Evolutionary conservation across 37 sponge, comb jelly and placozoan genomes (phyloP).

Genomic region (Ephydatia muelleri): DNA sequence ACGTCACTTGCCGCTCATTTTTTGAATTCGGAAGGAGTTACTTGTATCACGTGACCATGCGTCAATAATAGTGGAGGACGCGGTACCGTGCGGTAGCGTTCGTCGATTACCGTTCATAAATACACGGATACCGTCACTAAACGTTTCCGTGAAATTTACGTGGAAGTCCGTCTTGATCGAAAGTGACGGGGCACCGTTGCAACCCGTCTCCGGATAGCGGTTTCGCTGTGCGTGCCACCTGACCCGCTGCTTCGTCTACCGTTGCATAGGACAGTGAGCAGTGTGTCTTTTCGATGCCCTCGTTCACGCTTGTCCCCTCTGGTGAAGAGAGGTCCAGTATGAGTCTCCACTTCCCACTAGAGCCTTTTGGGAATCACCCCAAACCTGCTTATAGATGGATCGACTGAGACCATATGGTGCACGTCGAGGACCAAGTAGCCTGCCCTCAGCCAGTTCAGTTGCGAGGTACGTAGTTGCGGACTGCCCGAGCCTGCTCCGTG

Average conservation of each 20-base stretch:
- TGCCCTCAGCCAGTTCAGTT: constrained; percentile 3
- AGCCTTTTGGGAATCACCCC: constrained; percentile 12
- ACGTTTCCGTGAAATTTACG: too few species aligned
- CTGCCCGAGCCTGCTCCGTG: constrained; percentile 3
- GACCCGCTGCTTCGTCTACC: constrained; percentile 24
- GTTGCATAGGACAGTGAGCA: constrained; percentile 14
- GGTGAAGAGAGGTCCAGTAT: constrained; percentile 21
- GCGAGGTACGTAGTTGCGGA: not conserved
- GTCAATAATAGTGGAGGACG: too few species aligned
- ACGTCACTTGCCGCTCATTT: too few species aligned
- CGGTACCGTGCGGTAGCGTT: too few species aligned
- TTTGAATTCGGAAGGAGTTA: too few species aligned
- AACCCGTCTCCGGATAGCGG: too few species aligned
- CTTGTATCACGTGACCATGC: too few species aligned
- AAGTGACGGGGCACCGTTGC: too few species aligned
- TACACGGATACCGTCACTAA: too few species aligned
- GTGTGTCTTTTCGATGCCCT: constrained; percentile 3
- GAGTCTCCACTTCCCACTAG: constrained; percentile 11
- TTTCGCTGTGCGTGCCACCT: too few species aligned
- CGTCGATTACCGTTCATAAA: too few species aligned
- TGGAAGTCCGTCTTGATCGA: too few species aligned
- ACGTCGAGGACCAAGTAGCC: not conserved
- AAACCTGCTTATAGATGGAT: constrained; percentile 18
- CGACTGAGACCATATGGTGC: not conserved
- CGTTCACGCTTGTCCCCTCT: constrained; percentile 26